Evolutionary conservation across 2,888 invertebrate species (phyloP).

Genomic region (Pedicia rivosa): DNA sequence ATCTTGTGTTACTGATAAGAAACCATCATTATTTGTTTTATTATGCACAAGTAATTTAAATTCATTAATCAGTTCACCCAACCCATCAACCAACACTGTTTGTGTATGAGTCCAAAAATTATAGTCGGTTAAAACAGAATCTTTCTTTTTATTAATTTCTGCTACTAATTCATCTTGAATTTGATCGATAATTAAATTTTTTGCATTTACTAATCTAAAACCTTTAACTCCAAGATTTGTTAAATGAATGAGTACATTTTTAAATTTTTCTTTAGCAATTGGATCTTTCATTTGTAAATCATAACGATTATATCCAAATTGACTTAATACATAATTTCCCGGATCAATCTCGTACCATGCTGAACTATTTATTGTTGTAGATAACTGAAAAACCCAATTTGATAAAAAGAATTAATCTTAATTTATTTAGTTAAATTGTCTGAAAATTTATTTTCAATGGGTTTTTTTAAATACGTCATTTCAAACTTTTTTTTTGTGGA

Average conservation of each 20-base stretch:
- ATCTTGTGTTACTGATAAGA: slow-evolving; percentile 27
- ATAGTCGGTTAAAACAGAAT: slow-evolving; percentile 36
- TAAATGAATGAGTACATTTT: slow-evolving; percentile 52
- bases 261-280: slow-evolving; percentile 45
- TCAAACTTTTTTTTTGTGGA: too few relatives aligned
- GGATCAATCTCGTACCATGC: slow-evolving; percentile 23
- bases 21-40: slow-evolving; percentile 33
- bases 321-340: slow-evolving; percentile 55
- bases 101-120: slow-evolving; percentile 45
- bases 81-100: slow-evolving; percentile 44
- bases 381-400: too few relatives aligned
- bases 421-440: too few relatives aligned
- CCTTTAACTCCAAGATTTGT: slow-evolving; percentile 64
- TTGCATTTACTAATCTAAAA: slow-evolving; percentile 48
- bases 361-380: slow-evolving; percentile 20
- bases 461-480: too few relatives aligned
- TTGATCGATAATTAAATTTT: slow-evolving; percentile 41
- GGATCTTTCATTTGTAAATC: slow-evolving; percentile 69
- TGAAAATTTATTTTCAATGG: too few relatives aligned
- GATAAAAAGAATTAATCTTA: too few relatives aligned
- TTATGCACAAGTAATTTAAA: slow-evolving; percentile 48
- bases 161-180: slow-evolving; percentile 36
- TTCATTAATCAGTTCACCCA: slow-evolving; percentile 40
- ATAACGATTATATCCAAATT: slow-evolving; percentile 48
- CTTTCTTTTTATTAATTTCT: slow-evolving; percentile 18